Evolutionary conservation across 2,888 invertebrate species (phyloP), one percentile per base, ranked within the genome.

Genomic region (Rhingia rostrata): DNA sequence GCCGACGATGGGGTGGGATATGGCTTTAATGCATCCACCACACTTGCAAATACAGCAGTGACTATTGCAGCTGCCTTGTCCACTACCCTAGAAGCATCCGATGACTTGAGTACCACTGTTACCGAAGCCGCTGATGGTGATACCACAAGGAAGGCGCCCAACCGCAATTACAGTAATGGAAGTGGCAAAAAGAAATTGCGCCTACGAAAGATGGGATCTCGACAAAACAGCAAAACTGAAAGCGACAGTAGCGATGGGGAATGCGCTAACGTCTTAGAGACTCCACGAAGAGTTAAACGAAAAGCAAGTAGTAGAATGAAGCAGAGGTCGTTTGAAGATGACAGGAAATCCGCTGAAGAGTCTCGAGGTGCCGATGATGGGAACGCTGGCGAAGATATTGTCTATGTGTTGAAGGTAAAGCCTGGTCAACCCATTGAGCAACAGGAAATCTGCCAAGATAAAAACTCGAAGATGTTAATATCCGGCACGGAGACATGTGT

Each of bases 201-300:
- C 0, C 87, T 91, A 14, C 89, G 92, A 6, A 91, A 91, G 86
- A 89, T 91, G 88, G 92, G 92, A 2, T 92, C 92, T 0, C 87
- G 92, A 0, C 92, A 92, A 86, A 92, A 91, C 64, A 92, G 92
- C 83, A 92, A 92, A 87, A 92, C 92, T 0, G 92, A 92, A 82
- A 92, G 91, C 80, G 91, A 91, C 73, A 91, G 91, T 73, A 91
- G 90, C 47, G 91, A 91, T 86, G 90, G 89, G 53, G 90, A 90
- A 10, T 87, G 88, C 3, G 88, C 88, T 1, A 90, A 88, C 82
- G 87, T 89, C 3, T 58, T 91, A 63, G 92, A 91, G 86, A 90
- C 91, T 1, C 91, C 91, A 6, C 88, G 92, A 14, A 88, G 92
- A 6, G 69, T 91, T 33, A 92, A 92, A n/a, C 89, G 92, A 7